phyloP scores from a whole-genome alignment of 2,888 invertebrate species.

The Chalcosyrphus nemorum region DNA sequence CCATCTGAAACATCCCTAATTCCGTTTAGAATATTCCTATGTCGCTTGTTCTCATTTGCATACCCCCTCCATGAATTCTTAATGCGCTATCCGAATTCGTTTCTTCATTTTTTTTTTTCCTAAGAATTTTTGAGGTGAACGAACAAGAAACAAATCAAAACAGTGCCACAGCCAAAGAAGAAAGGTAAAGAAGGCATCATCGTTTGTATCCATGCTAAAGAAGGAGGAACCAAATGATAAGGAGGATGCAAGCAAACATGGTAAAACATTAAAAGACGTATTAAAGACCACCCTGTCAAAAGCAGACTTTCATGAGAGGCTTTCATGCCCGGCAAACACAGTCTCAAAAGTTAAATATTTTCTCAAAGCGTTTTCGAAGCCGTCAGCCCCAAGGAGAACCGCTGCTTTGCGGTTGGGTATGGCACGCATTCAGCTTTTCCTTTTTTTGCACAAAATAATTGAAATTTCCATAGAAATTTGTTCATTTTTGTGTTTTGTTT shows the following conservation, averaged over 20 bases:
- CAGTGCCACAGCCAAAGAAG: neutral
- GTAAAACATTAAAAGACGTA: slow-evolving; percentile 44
- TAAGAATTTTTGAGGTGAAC: slow-evolving; percentile 19
- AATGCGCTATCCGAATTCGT: neutral
- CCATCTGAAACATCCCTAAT: neutral
- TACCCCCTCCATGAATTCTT: slow-evolving; percentile 4
- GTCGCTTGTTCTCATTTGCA: slow-evolving; percentile 1
- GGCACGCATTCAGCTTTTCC: slow-evolving; percentile 11
- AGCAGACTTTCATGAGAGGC: neutral
- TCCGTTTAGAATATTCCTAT: neutral
- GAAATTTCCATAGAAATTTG: slow-evolving; percentile 53
- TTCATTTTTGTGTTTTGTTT: slow-evolving; percentile 32
- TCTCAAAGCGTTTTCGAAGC: neutral
- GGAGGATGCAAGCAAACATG: slow-evolving; percentile 20
- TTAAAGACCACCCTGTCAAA: slow-evolving; percentile 32
- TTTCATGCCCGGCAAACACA: slow-evolving; percentile 2
- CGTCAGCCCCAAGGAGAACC: neutral
- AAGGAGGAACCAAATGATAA: slow-evolving; percentile 27
- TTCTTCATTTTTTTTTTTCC: neutral
- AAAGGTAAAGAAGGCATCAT: neutral
- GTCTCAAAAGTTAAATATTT: neutral
- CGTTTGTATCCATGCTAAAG: slow-evolving; percentile 15
- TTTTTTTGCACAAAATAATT: slow-evolving; percentile 28
- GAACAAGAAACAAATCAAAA: slow-evolving; percentile 28
- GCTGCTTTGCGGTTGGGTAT: slow-evolving; percentile 6